phyloP scores from a whole-genome alignment of 2,113 vertebrate species.

The Pholis gunnellus region DNA sequence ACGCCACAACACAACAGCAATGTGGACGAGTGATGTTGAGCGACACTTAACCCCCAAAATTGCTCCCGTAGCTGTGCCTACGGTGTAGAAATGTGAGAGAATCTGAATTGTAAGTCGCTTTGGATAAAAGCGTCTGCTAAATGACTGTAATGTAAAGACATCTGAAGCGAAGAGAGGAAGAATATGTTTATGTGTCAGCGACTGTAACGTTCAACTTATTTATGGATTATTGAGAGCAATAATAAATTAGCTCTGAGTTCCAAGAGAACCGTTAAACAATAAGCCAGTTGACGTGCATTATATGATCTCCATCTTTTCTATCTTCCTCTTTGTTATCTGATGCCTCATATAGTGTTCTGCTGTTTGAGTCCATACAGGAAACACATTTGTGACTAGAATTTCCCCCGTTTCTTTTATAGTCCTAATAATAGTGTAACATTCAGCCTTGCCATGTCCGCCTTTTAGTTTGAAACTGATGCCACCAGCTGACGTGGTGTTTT shows the following conservation, averaged over 20 bases:
- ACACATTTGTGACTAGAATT: neutral
- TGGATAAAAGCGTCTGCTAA: too few relatives aligned
- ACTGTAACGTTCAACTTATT: neutral
- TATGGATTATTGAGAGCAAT: neutral
- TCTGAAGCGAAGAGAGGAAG: neutral
- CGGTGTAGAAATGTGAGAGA: too few relatives aligned
- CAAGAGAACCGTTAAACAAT: neutral
- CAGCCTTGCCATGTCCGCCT: too few relatives aligned
- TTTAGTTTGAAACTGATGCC: neutral
- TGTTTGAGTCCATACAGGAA: neutral
- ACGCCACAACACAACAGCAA: neutral
- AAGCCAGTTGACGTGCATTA: neutral
- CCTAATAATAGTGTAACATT: neutral
- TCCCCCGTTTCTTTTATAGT: neutral
- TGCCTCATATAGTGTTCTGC: neutral
- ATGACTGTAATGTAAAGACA: too few relatives aligned
- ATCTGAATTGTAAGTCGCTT: too few relatives aligned
- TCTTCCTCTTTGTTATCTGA: constrained; percentile 3
- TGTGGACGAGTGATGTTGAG: neutral
- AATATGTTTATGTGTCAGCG: neutral
- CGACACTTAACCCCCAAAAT: too few relatives aligned
- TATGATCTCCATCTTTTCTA: neutral
- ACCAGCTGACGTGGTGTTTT: too few relatives aligned
- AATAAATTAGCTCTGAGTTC: too few relatives aligned
- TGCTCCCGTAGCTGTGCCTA: too few relatives aligned